Percentiles rank a stretch among this genome's conserved stretches.
These are phyloP conservation scores for honey bee (Apis mellifera) DNA, from an alignment of 1,140 invertebrate genomes.

Conservation along the genomic window Amel_HAv3.1 CM009943.2:5801001-5801500, in stretches of 20 bases:
- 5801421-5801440: slow-evolving; percentile 34
- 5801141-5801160: not conserved
- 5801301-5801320: slow-evolving; percentile 55
- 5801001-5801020: not conserved
- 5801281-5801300: slow-evolving; percentile 15
- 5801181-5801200: not conserved
- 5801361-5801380: slow-evolving; percentile 42
- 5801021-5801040: not conserved
- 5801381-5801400: slow-evolving; percentile 30
- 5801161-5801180: not conserved
- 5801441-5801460: slow-evolving; percentile 2
- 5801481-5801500: not conserved
- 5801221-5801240: slow-evolving; percentile 5
- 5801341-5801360: slow-evolving; percentile 46
- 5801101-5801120: not conserved
- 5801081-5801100: not conserved
- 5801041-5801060: not conserved
- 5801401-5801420: slow-evolving; percentile 53
- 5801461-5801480: not conserved
- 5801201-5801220: slow-evolving; percentile 6
- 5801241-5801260: slow-evolving; percentile 34
- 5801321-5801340: slow-evolving; percentile 51
- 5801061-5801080: not conserved
- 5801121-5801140: too few species aligned
- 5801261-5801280: slow-evolving; percentile 18